Percentiles rank a stretch among this genome's conserved stretches.
phyloP scores from a whole-genome alignment of 2,797 vertebrate species.

The Urocyon cinereoargenteus region DNA sequence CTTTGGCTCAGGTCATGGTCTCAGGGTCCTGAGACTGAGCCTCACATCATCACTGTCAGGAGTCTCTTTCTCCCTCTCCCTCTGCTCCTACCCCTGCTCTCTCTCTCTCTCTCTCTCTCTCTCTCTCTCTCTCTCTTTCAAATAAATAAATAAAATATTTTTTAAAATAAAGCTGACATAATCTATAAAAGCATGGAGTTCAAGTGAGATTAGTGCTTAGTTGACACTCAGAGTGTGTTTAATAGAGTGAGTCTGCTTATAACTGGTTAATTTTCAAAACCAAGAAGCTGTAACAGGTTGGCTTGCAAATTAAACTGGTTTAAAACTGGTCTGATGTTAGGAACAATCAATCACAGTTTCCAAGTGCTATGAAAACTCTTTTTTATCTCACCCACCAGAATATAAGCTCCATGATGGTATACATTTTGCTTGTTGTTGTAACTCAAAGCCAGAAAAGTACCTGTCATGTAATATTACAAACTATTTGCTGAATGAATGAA shows the following conservation, averaged over 20 bases:
- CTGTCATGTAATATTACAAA: background rate
- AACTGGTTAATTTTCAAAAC: slow-evolving; percentile 22
- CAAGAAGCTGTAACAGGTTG: background rate
- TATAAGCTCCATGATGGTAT: background rate
- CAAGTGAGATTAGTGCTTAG: background rate
- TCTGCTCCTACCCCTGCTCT: background rate
- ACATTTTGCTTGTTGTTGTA: background rate
- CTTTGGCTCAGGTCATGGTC: background rate
- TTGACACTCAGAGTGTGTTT: background rate
- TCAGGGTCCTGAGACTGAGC: background rate
- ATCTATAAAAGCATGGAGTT: background rate
- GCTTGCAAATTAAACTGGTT: background rate
- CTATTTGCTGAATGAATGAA: background rate
- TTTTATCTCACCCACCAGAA: background rate
- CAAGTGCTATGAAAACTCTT: background rate
- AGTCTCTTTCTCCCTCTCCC: background rate
- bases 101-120: background rate
- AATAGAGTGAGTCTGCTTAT: background rate
- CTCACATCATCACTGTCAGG: too few species aligned
- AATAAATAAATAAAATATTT: background rate
- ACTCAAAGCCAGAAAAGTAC: background rate
- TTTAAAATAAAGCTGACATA: background rate
- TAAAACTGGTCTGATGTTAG: slow-evolving; percentile 21
- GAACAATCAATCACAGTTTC: background rate
- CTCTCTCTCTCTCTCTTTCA: background rate